Evolutionary conservation across 2,888 invertebrate species (phyloP), one percentile per base, ranked within the genome.

Genomic region (Brachyptera putata): DNA sequence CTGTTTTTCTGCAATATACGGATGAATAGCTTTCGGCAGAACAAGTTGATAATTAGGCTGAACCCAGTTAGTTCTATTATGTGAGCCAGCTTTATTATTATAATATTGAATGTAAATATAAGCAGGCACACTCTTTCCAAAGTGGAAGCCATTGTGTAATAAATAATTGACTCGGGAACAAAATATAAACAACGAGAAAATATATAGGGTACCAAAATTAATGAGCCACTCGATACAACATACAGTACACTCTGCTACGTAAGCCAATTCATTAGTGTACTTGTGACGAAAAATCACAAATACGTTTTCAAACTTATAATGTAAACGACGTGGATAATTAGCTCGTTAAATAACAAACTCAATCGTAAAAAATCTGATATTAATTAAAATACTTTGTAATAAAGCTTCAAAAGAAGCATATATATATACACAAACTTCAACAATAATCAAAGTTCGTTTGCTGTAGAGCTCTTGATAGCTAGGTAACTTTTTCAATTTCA

Each of bases 1-100:
- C 22, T 36, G 34, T 53, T 53, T 53, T 53, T 21, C 36, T 21
- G 21, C 22, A 7, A 22, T 4, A n/a, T n/a, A 53, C 21, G 53
- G 16, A 22, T 53, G 53, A 36, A 53, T 36, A 34, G 53, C 53
- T 53, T 3, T n/a, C 3, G 34, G 53, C 36, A 13, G 53, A 53
- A 53, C 53, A 53, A 53, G 53, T 36, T 53, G 34, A 53, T 53
- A 53, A 53, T 53, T 53, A 53, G 34, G 53, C 22, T 53, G 14
- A 13, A 49, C 43, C 21, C 43, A 18, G n/a, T n/a, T n/a, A n/a
- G 43, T 21, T 43, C n/a, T 43, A 43, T 43, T 43, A 11, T 11
- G 43, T 18, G 21, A 14, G 18, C 43, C 14, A 21, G 18, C 18
- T 43, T 43, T 43, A 43, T 43, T 43, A 43, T 43, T 34, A 30